phyloP scores from a whole-genome alignment of 2,797 vertebrate genomes.

The Syngnathus acus region DNA sequence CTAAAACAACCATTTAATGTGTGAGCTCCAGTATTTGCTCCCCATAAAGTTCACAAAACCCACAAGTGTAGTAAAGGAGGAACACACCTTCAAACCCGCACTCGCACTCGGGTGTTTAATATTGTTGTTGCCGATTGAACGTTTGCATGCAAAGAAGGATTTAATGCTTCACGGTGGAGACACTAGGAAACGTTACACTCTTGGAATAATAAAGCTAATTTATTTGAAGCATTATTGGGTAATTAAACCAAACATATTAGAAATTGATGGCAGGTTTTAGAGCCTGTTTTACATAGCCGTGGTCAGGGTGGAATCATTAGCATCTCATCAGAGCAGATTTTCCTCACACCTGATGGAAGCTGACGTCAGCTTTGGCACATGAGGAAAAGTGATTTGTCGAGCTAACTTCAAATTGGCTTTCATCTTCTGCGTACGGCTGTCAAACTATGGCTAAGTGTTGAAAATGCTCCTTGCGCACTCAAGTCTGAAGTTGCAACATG shows the following conservation, averaged over 20 bases:
- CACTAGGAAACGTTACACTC: constrained; percentile 18
- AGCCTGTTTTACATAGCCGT: constrained; percentile 20
- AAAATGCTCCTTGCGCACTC: constrained; percentile 16
- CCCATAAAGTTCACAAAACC: constrained; percentile 5
- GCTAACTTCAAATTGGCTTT: constrained; percentile 12
- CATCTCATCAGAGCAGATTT: constrained; percentile 8
- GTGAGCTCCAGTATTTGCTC: not conserved
- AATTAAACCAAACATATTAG: constrained; percentile 29
- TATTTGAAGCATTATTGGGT: constrained; percentile 17
- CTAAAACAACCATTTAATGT: constrained; percentile 5
- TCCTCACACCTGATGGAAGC: not conserved
- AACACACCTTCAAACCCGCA: not conserved
- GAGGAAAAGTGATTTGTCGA: not conserved
- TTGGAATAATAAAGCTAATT: constrained; percentile 22
- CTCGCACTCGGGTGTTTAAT: constrained; percentile 14
- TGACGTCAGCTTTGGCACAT: not conserved
- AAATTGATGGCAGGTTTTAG: constrained; percentile 26
- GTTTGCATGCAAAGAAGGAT: constrained; percentile 31
- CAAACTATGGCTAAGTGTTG: constrained; percentile 20
- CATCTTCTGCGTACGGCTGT: constrained; percentile 11
- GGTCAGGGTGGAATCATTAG: constrained; percentile 14
- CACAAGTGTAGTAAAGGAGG: constrained; percentile 1
- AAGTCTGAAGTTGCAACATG: constrained; percentile 9
- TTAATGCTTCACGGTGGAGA: constrained; percentile 21
- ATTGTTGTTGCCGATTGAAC: constrained; percentile 11